Evolutionary conservation across 2,113 vertebrate genomes (phyloP).

Genomic region (Elaphurus davidianus): DNA sequence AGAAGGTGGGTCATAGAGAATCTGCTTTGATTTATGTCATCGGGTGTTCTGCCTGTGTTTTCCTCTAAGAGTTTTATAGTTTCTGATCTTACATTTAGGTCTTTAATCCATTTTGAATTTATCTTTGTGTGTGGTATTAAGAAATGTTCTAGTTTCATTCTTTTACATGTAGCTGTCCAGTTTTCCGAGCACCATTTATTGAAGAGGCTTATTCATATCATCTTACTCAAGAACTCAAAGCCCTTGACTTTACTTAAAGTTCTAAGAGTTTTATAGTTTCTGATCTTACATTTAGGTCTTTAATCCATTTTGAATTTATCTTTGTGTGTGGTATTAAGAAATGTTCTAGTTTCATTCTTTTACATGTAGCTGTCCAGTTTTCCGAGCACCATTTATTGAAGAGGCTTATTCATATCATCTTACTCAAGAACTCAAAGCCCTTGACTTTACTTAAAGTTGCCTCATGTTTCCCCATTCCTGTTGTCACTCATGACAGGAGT

Average conservation of each 20-base stretch:
- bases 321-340: not conserved
- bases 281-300: not conserved
- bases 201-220: not conserved
- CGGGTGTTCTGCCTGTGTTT: not conserved
- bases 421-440: not conserved
- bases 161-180: not conserved
- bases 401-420: not conserved
- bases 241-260: not conserved
- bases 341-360: not conserved
- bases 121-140: not conserved
- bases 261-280: not conserved
- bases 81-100: not conserved
- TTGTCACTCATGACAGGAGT: not conserved
- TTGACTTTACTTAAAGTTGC: not conserved
- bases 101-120: not conserved
- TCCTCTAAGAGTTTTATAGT: not conserved
- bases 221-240: not conserved
- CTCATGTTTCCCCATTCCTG: not conserved
- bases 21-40: not conserved
- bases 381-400: not conserved
- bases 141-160: not conserved
- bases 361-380: not conserved
- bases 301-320: not conserved
- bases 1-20: not conserved
- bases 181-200: not conserved